Base-by-base conservation (phyloP, 2,797 vertebrate species). In the Hafferia zeledoni region DNA sequence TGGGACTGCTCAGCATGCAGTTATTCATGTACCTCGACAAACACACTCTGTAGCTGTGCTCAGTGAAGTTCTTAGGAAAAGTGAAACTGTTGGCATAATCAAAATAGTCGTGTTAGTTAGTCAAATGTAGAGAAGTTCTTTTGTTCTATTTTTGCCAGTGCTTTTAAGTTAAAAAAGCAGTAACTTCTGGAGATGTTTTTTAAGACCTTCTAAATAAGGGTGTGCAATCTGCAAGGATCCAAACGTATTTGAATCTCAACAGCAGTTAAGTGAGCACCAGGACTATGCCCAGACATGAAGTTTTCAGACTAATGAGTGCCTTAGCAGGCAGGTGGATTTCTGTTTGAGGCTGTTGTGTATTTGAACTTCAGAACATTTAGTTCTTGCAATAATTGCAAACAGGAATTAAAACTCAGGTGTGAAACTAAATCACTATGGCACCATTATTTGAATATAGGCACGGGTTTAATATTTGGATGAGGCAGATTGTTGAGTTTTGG, bases 121-220 rank as follows among this genome's bases (percentile, higher is more conserved):
- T 69, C 93, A 94, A 67, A 74, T 64, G 49, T 46, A 81, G 90
- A 90, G 74, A 64, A 71, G 63, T 74, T 90, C 27, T 83, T 31
- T 56, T 89, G 78, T 74, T 95, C 84, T 86, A 3, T 89, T 86
- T 94, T 87, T 91, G 44, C 72, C 83, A 69, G 30, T 83, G 44
- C 81, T 94, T 93, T 92, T 77, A 87, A 87, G 70, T 87, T 91
- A 55, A 74, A 90, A 91, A 92, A 83, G 59, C 37, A 87, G 5
- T 76, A 23, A 79, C 49, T 90, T 72, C n/a, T 84, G 70, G 83
- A 88, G 70, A 17, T 86, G 69, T 61, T 95, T 71, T 89, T 88
- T 55, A 61, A 81, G 72, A 60, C 33, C 33, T 87, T 49, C 71
- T 81, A 53, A 31, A 8, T 80, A 43, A 78, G 39, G 43, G 33